A percentile compares a stretch with the other conserved stretches of the same genome.
phyloP scores from a whole-genome alignment of 2,888 invertebrate genomes.

The Epinotia demarniana region DNA sequence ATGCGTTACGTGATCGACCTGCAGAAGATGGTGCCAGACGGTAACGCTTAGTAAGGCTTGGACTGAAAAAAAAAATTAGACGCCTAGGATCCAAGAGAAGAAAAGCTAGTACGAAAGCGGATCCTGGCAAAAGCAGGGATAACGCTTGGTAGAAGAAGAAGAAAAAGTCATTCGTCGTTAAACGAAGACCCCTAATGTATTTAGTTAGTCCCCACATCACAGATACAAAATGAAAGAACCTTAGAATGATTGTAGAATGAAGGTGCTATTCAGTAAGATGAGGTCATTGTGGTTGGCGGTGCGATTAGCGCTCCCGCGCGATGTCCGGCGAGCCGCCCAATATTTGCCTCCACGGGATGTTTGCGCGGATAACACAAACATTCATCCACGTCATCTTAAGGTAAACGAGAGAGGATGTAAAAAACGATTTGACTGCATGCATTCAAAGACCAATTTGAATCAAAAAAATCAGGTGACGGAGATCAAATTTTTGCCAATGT shows the following conservation, averaged over 20 bases:
- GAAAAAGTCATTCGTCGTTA: no score
- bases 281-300: not conserved
- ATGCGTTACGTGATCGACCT: no score
- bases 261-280: not conserved
- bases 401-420: conserved; percentile 73
- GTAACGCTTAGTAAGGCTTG: no score
- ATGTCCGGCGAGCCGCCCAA: conserved; percentile 71
- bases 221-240: not conserved
- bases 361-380: conserved; percentile 71
- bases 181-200: no score
- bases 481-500: not conserved
- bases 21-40: no score
- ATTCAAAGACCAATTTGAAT: not conserved
- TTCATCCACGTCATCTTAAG: conserved; percentile 47
- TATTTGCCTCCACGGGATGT: conserved; percentile 81
- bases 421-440: conserved; percentile 52
- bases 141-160: no score
- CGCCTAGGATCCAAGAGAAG: no score
- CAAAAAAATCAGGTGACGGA: not conserved
- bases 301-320: conserved; percentile 72
- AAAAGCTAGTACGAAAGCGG: no score
- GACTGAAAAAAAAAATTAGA: no score
- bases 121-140: no score
- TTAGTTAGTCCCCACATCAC: not conserved
- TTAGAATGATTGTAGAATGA: not conserved